Evolutionary conservation across 2,888 invertebrate species (phyloP).

Genomic region (Erynnis tages): DNA sequence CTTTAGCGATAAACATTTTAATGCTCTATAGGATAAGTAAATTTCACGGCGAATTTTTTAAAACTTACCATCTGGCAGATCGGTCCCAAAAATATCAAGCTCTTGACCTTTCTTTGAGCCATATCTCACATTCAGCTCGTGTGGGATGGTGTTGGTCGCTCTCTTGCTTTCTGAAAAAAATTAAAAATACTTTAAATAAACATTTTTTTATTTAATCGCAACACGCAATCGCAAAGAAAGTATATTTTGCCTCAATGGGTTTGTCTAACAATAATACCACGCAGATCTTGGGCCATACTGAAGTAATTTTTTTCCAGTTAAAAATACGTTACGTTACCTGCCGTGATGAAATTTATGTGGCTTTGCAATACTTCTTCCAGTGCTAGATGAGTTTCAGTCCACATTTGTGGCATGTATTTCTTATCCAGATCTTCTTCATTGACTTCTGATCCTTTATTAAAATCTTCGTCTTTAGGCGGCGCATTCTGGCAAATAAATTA

Average conservation of each 20-base stretch:
- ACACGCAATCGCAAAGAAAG: too few species aligned
- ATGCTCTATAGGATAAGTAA: too few species aligned
- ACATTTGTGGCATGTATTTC: constrained; percentile 7
- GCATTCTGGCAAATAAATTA: background rate
- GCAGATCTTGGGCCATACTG: too few species aligned
- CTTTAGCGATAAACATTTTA: too few species aligned
- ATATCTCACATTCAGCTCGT: constrained; percentile 2
- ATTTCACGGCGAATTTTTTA: too few species aligned
- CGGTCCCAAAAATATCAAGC: constrained; percentile 8
- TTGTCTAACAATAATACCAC: too few species aligned
- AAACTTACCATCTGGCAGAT: constrained; percentile 12
- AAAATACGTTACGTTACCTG: constrained; percentile 2
- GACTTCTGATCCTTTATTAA: background rate
- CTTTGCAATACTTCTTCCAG: constrained; percentile 13
- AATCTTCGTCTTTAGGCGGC: background rate
- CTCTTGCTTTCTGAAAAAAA: constrained; percentile 14
- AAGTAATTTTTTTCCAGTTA: too few species aligned
- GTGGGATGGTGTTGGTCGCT: constrained; percentile 1
- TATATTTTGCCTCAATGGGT: too few species aligned
- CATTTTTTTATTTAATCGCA: too few species aligned
- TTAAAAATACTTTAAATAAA: too few species aligned
- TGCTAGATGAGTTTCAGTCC: constrained; percentile 3
- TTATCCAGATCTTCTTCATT: background rate
- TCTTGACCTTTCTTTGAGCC: background rate
- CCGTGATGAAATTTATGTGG: constrained; percentile 1